Conservation (phyloP, 2,797 vertebrate genomes). For the Pseudomugil gertrudae region DNA sequence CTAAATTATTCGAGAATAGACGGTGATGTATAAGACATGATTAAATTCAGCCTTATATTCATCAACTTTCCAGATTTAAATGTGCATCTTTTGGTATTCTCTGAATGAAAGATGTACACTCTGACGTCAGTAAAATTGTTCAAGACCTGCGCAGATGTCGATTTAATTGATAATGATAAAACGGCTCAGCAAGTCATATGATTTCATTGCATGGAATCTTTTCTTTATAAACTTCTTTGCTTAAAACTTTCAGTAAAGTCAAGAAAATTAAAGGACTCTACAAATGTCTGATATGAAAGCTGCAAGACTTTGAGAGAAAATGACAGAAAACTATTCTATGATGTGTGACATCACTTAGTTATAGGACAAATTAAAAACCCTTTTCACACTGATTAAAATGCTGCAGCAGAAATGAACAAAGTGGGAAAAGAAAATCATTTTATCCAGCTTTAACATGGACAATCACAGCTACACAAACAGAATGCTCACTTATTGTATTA, state of each 20-base stretch:
- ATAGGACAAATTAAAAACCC: conserved; percentile 14
- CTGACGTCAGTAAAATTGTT: background rate
- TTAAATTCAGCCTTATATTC: background rate
- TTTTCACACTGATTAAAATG: conserved; percentile 20
- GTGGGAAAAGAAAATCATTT: background rate
- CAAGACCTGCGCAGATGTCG: background rate
- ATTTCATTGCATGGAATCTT: background rate
- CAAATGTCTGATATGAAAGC: no score
- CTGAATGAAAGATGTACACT: background rate
- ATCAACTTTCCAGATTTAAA: conserved; percentile 1
- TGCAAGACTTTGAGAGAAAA: no score
- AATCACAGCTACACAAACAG: background rate
- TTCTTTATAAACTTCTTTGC: background rate
- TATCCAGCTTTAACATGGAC: background rate
- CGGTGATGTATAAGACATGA: conserved; percentile 1
- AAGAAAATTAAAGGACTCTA: background rate
- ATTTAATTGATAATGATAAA: background rate
- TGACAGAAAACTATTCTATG: background rate
- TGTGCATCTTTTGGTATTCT: background rate
- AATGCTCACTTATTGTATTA: conserved; percentile 47
- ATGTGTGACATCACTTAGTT: conserved; percentile 6
- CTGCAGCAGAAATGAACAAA: conserved; percentile 9
- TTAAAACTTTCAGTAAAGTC: background rate
- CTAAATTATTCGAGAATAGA: no score
- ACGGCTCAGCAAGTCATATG: background rate